phyloP scores from a whole-genome alignment of 37 sponge, comb jelly and placozoan species.

The Crambe crambe region DNA sequence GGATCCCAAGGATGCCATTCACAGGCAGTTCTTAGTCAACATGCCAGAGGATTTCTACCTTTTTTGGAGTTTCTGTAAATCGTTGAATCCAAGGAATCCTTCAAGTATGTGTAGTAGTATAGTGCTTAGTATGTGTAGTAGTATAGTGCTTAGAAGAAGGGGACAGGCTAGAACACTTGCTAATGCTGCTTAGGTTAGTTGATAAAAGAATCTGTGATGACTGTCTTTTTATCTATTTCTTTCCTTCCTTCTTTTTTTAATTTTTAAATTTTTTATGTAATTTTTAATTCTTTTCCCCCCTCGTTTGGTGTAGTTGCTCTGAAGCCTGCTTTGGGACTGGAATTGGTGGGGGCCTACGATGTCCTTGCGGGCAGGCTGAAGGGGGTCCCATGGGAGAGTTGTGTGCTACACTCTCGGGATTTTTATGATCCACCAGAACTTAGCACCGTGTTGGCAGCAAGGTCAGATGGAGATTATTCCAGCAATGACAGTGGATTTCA shows the following conservation, averaged over 20 bases:
- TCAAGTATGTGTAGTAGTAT: conserved; percentile 12
- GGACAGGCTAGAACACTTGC: too few species aligned
- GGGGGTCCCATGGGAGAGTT: conserved; percentile 43
- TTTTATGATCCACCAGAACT: conserved; percentile 84
- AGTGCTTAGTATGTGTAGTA: not conserved
- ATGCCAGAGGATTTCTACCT: conserved; percentile 73
- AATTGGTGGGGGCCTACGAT: conserved; percentile 72
- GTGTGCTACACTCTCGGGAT: conserved; percentile 63
- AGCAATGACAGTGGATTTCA: conserved; percentile 42
- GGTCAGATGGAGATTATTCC: not conserved
- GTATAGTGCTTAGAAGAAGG: too few species aligned
- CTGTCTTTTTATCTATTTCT: too few species aligned
- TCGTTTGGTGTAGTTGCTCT: conserved; percentile 53
- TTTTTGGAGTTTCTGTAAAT: conserved; percentile 79
- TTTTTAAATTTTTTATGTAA: too few species aligned
- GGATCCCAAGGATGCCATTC: too few species aligned
- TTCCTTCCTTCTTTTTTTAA: too few species aligned
- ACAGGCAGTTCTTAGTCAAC: conserved; percentile 60
- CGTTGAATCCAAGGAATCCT: conserved; percentile 25
- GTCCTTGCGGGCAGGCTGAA: conserved; percentile 55
- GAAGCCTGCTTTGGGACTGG: conserved; percentile 38
- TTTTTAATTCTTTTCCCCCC: too few species aligned
- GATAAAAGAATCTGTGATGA: too few species aligned
- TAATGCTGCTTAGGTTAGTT: too few species aligned
- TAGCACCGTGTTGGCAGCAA: conserved; percentile 48